Evolutionary conservation across 1,140 invertebrate genomes (phyloP), one percentile per base, ranked within the genome.

Genomic region (Magallana ariakensis): DNA sequence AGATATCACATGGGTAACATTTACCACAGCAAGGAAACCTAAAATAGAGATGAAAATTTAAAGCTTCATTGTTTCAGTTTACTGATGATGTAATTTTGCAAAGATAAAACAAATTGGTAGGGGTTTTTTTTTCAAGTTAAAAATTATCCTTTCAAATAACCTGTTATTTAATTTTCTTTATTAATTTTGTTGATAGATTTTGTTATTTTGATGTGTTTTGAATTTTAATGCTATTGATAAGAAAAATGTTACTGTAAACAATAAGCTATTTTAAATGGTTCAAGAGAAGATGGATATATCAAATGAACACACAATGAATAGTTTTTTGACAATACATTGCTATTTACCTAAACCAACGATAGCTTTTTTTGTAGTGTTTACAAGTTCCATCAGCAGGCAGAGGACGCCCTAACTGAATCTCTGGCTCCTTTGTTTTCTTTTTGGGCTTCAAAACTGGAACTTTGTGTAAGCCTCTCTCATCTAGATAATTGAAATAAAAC

Each of bases 21-120:
- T 94, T 94, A 33, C 94, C 94, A 92, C 95, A 95, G 70, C 95
- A 95, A 13, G 95, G 95, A 89, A 95, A 95, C 86, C 94, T 94
- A 57, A 6, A 86, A 88, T 46, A 4, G 33, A 46, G 2, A 46
- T 46, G 33, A 85, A 87, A 13, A 82, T 19, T 46, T 0, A 84
- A 46, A 16, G 15, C 4, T 15, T 5, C 0, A 46, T 62, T 15
- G 8, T 62, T 15, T 4, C 15, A 62, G 15, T 16, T 15, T 15
- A 0, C 2, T 16, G 19, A 19, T 46, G 33, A 3, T 46, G 33
- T 46, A 0, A 46, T 46, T 46, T 46, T 46, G 33, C 33, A 46
- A 46, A 46, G 33, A 46, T 46, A 46, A 46, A 46, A 46, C 33
- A 46, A 46, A 46, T 46, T 46, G 33, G 33, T 46, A 4, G n/a